Evolutionary conservation across 2,113 vertebrate species (phyloP).

Genomic region (Odocoileus hemionus): DNA sequence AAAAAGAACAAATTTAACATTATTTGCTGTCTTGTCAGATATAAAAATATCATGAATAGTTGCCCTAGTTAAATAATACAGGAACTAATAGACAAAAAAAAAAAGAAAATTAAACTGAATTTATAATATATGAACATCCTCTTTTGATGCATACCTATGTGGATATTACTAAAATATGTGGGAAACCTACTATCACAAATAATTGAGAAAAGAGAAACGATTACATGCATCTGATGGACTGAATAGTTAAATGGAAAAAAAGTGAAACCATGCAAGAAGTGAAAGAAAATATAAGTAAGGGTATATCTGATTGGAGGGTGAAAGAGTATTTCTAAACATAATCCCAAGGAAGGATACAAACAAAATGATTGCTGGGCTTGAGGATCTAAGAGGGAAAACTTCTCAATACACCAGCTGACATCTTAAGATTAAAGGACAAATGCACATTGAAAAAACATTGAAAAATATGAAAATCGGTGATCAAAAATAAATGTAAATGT

Average conservation of each 20-base stretch:
- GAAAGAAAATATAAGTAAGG: background rate
- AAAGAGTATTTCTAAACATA: background rate
- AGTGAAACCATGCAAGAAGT: background rate
- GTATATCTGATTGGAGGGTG: rapidly evolving
- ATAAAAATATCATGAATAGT: background rate
- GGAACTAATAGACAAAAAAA: background rate
- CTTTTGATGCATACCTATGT: background rate
- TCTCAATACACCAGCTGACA: background rate
- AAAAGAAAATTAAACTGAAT: background rate
- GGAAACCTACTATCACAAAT: background rate
- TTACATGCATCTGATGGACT: background rate
- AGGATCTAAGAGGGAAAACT: background rate
- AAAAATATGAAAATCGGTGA: background rate
- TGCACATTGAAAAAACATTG: background rate
- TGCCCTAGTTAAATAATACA: background rate
- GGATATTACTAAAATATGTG: background rate
- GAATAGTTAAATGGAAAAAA: background rate
- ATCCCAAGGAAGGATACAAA: background rate
- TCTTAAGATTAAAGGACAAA: background rate
- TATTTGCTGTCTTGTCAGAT: background rate
- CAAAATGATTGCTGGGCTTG: background rate
- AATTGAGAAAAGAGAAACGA: background rate
- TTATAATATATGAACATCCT: background rate
- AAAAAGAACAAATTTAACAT: background rate
- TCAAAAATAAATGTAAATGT: background rate